Evolutionary conservation across 2,888 invertebrate species (phyloP).

Genomic region (Rapana venosa): DNA sequence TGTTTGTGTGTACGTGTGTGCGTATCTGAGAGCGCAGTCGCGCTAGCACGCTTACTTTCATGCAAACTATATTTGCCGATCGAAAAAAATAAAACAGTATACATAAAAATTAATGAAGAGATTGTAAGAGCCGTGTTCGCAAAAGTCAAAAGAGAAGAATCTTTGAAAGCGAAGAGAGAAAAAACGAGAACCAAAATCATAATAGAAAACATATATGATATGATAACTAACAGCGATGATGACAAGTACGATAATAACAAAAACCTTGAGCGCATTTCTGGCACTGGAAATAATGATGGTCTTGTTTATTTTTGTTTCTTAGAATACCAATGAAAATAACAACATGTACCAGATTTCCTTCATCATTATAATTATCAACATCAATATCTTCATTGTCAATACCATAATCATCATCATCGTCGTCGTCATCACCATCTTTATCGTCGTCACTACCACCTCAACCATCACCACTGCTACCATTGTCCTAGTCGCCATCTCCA

Average conservation of each 20-base stretch:
- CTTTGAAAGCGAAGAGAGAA: background rate
- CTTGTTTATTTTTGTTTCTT: background rate
- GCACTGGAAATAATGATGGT: background rate
- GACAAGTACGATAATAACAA: too few relatives aligned
- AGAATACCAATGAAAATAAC: background rate
- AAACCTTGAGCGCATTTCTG: too few relatives aligned
- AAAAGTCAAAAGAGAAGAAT: background rate
- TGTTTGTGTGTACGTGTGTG: background rate
- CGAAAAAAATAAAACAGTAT: background rate
- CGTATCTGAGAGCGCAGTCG: background rate
- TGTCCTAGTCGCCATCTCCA: constrained; percentile 34
- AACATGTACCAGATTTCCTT: background rate
- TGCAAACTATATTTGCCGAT: background rate
- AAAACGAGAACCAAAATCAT: too few relatives aligned
- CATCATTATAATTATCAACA: background rate
- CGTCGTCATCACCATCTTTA: too few relatives aligned
- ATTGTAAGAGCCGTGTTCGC: background rate
- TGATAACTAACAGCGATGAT: background rate
- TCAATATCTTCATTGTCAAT: background rate
- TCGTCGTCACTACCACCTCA: background rate
- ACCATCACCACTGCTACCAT: constrained; percentile 39
- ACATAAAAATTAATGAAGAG: background rate
- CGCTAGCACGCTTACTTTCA: background rate
- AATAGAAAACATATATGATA: background rate
- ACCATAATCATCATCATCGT: background rate